A percentile compares a stretch with the other conserved stretches of the same genome.
These are phyloP conservation scores for Linyphia triangularis DNA, from an alignment of 2,888 invertebrate genomes.

Conservation along the genomic window DNA sequence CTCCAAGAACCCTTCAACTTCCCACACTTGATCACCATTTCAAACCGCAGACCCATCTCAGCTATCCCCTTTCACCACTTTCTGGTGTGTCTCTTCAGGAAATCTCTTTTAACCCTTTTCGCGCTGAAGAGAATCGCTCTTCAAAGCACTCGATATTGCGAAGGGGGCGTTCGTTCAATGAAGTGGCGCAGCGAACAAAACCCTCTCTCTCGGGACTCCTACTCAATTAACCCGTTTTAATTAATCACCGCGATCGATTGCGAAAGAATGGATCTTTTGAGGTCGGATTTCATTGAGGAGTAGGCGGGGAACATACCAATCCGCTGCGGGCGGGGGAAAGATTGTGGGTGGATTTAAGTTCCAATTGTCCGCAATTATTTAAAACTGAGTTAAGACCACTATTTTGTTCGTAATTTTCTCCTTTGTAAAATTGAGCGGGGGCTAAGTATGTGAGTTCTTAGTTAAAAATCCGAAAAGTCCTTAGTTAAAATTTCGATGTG, in stretches of 20 bases:
- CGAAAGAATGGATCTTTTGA: constrained; percentile 5
- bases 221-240: constrained; percentile 72
- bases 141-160: constrained; percentile 42
- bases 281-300: constrained; percentile 11
- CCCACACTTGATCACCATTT: not conserved
- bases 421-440: too few relatives aligned
- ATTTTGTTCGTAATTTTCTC: too few relatives aligned
- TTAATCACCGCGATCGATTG: constrained; percentile 67
- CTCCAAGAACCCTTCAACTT: not conserved
- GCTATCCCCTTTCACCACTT: not conserved
- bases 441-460: too few relatives aligned
- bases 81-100: not conserved
- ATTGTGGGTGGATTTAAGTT: too few relatives aligned
- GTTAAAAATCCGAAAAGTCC: too few relatives aligned
- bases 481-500: too few relatives aligned
- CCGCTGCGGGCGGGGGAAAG: too few relatives aligned
- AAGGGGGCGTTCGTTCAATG: constrained; percentile 68
- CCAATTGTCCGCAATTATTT: too few relatives aligned
- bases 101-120: not conserved
- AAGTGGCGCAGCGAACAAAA: constrained; percentile 58
- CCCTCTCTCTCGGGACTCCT: constrained; percentile 63
- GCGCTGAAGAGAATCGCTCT: constrained; percentile 16
- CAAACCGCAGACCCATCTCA: not conserved
- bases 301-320: too few relatives aligned
- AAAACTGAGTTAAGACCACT: too few relatives aligned